A percentile compares a stretch with the other conserved stretches of the same genome.
Conservation (phyloP, 2,113 vertebrate genomes). For the Oncorhynchus gorbuscha region DNA sequence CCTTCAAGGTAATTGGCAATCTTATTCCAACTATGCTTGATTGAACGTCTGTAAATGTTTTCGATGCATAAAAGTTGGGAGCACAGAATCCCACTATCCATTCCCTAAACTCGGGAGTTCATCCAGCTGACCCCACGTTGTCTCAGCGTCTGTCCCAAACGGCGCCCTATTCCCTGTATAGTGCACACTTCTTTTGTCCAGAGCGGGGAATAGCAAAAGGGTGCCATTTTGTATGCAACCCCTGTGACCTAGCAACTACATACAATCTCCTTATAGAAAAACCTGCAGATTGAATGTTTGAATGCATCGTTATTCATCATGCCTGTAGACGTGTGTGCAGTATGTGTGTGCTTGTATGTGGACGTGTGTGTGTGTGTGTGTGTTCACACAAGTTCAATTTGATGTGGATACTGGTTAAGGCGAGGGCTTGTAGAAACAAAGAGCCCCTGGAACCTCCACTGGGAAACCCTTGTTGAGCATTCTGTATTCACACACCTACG, state of each 20-base stretch:
- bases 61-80: constrained; percentile 49
- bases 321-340: constrained; percentile 7
- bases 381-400: constrained; percentile 1
- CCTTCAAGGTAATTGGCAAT: constrained; percentile 65
- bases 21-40: constrained; percentile 55
- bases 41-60: constrained; percentile 62
- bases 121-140: constrained; percentile 17
- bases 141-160: not conserved
- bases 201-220: no score
- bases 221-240: no score
- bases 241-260: constrained; percentile 30
- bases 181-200: no score
- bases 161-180: no score
- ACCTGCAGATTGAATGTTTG: constrained; percentile 26
- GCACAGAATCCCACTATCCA: constrained; percentile 31
- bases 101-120: constrained; percentile 30
- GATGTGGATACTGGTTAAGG: not conserved
- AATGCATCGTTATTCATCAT: not conserved
- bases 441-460: constrained; percentile 26
- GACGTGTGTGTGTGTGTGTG: constrained; percentile 13
- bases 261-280: constrained; percentile 40
- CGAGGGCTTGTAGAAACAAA: constrained; percentile 8
- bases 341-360: not conserved
- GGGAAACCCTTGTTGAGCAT: constrained; percentile 20
- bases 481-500: constrained; percentile 38